Evolutionary conservation across 1,140 invertebrate genomes (phyloP).

Genomic region (Harpegnathos saltator): DNA sequence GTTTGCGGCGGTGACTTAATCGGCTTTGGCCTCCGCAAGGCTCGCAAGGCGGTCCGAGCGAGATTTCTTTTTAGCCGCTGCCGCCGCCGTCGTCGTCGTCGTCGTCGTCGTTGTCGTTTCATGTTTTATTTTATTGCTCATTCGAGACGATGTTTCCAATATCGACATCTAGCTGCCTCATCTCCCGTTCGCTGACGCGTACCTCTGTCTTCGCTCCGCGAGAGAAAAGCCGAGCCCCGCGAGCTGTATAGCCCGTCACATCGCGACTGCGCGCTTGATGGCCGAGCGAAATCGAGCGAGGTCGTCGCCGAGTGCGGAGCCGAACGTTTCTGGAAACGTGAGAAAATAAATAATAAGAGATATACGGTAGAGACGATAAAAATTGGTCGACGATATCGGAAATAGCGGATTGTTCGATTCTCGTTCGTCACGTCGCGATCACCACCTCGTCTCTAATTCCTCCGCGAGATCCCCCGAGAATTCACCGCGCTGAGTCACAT

Average conservation of each 20-base stretch:
- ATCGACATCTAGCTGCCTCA: conserved; percentile 41
- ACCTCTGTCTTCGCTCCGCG: conserved; percentile 11
- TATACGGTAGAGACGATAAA: too few relatives aligned
- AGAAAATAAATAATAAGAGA: too few relatives aligned
- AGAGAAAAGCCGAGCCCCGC: conserved; percentile 16
- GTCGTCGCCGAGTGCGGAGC: background rate
- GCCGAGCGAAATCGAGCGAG: background rate
- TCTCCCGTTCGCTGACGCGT: background rate
- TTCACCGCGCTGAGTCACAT: too few relatives aligned
- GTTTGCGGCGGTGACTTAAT: conserved; percentile 17
- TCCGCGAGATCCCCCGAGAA: too few relatives aligned
- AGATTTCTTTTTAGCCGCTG: conserved; percentile 18
- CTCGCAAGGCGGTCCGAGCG: background rate
- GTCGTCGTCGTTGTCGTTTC: conserved; percentile 12
- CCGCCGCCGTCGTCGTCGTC: conserved; percentile 1
- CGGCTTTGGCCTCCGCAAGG: background rate
- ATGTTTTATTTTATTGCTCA: conserved; percentile 45
- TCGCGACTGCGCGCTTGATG: conserved; percentile 14
- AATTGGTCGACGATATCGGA: too few relatives aligned
- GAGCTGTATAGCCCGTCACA: conserved; percentile 32
- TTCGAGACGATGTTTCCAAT: conserved; percentile 37
- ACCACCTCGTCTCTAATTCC: too few relatives aligned
- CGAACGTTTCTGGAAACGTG: background rate
- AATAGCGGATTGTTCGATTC: too few relatives aligned
- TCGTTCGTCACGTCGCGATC: too few relatives aligned